phyloP scores from a whole-genome alignment of 2,888 invertebrate species.

The Cinara cedri region DNA sequence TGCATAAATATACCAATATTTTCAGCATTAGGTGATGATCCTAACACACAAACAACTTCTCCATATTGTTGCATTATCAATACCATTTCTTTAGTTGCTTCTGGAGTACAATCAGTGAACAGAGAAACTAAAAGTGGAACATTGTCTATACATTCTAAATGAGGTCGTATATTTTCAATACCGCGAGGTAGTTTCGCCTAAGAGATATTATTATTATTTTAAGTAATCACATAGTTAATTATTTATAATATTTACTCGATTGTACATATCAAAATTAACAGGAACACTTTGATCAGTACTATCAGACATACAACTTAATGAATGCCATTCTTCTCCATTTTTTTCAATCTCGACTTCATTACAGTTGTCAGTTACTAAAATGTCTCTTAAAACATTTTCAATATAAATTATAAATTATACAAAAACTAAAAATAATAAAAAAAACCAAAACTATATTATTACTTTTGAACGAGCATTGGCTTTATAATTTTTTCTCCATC shows the following conservation, averaged over 20 bases:
- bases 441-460: slow-evolving; percentile 45
- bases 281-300: slow-evolving; percentile 91
- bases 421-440: neutral
- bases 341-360: slow-evolving; percentile 63
- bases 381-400: slow-evolving; percentile 29
- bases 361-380: slow-evolving; percentile 35
- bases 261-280: slow-evolving; percentile 90
- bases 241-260: slow-evolving; percentile 70
- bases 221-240: neutral
- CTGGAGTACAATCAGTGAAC: slow-evolving; percentile 96
- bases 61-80: slow-evolving; percentile 96
- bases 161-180: slow-evolving; percentile 94
- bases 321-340: slow-evolving; percentile 75
- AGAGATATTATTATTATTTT: slow-evolving; percentile 58
- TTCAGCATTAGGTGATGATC: slow-evolving; percentile 87
- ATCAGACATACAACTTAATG: slow-evolving; percentile 78
- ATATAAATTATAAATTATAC: neutral
- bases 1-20: slow-evolving; percentile 90
- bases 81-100: slow-evolving; percentile 89
- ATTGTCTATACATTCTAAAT: slow-evolving; percentile 94
- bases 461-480: slow-evolving; percentile 57
- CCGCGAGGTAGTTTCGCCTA: slow-evolving; percentile 94
- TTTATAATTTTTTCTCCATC: slow-evolving; percentile 55
- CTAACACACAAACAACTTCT: slow-evolving; percentile 93
- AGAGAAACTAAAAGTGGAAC: slow-evolving; percentile 95